Base-by-base conservation (phyloP, 2,797 vertebrate genomes). In the Saxicola maurus region DNA sequence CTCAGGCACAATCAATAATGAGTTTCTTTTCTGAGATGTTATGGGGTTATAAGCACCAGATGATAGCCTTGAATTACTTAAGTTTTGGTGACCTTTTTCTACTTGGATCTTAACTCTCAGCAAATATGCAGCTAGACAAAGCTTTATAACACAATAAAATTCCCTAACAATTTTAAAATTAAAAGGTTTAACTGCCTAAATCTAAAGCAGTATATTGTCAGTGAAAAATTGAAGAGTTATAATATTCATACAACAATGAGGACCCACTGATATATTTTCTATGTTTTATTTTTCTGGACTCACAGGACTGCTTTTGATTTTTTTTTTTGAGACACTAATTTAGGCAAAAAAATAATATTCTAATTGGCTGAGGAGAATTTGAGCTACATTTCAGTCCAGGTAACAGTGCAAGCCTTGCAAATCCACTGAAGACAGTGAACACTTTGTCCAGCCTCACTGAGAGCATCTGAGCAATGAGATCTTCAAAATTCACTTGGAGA, bases 1-100 rank as follows among this genome's bases (percentile, higher is more conserved):
- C 97, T 96, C 93, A 82, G 73, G 97, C 95, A 86, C 97, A 97
- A 98, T 98, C 97, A 95, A 97, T 97, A 96, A 95, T 90, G 89
- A 95, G 95, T 98, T 97, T 95, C 93, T 96, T 94, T 97, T 95
- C 89, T 92, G 89, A 93, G 89, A 89, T 53, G 59, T 85, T 96
- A 95, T 86, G 78, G 91, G 91, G 90, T 82, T 96, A 93, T 96
- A 94, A 86, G 81, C 82, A 90, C 40, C 27, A 90, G 83, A 93
- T 67, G 67, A 89, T 93, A 86, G 89, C 94, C 88, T 92, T 95
- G 94, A 97, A 96, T 95, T 95, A 87, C 91, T 92, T 65, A 80
- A 62, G 76, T 95, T 97, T 95, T 95, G 92, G 94, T 96, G 94
- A 97, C 94, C 93, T 85, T 96, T 94, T 85, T 53, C 92, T 96